Evolutionary conservation across 2,888 invertebrate genomes (phyloP).

Genomic region (Carpatolechia fugitivella): DNA sequence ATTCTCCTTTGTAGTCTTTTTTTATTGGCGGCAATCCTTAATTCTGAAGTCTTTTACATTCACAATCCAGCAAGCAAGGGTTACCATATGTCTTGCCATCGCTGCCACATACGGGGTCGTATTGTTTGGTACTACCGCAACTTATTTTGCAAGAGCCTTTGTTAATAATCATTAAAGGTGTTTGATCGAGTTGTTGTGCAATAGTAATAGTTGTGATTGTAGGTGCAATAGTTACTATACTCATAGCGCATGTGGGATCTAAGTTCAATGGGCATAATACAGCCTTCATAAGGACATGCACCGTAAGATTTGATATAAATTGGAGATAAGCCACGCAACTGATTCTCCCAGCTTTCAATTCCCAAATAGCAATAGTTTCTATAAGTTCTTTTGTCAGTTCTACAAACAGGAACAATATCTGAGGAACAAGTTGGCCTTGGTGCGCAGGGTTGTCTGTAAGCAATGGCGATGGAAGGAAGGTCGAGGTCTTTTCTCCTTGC

Average conservation of each 20-base stretch:
- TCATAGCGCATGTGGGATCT: background rate
- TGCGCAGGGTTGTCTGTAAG: background rate
- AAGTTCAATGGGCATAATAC: background rate
- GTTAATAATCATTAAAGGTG: background rate
- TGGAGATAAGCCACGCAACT: background rate
- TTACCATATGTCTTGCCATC: constrained; percentile 32
- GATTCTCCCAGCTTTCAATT: background rate
- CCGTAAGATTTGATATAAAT: background rate
- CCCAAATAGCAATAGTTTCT: background rate
- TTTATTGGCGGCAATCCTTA: constrained; percentile 6
- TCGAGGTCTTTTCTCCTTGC: background rate
- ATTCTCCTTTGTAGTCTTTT: background rate
- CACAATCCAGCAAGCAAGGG: constrained; percentile 28
- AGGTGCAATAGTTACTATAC: background rate
- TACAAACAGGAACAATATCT: background rate
- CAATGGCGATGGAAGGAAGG: background rate
- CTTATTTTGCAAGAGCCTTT: background rate
- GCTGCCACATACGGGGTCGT: constrained; percentile 24
- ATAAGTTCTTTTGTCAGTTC: background rate
- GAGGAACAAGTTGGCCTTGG: background rate
- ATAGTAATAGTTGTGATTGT: background rate
- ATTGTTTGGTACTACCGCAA: background rate
- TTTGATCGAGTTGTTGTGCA: background rate
- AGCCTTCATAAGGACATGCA: background rate
- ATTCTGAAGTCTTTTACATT: constrained; percentile 22